Base-by-base conservation (phyloP, 1,140 invertebrate species). In the Dendrolimus kikuchii region DNA sequence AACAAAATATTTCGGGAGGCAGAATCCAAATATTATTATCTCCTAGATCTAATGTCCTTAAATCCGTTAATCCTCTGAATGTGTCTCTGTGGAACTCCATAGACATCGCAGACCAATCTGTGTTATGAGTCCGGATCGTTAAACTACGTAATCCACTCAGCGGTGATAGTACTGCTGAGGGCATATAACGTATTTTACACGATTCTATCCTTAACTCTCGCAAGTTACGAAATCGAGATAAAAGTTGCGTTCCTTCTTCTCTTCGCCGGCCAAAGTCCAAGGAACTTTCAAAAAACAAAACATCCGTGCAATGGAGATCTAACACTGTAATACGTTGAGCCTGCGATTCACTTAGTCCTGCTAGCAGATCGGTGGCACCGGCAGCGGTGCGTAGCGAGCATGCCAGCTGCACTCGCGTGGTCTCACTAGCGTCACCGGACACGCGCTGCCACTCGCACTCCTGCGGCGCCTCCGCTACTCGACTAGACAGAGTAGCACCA, bases 21-120 rank as follows among this genome's bases (percentile, higher is more conserved):
- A 95, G 79, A 7, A 90, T 92, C 92, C 93, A 94, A 51, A 96
- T 92, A 72, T 95, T 94, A 74, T 96, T 96, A 64, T 93, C 92
- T 36, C 91, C 91, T 5, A 96, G 85, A 82, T 96, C 93, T 51
- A 96, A 88, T 55, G 86, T 87, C 57, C 92, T 89, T 10, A 96
- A 82, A 66, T 93, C 89, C 3, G 89, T 88, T 8, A 95, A 81
- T 2, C 93, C 92, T 38, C 91, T 83, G 44, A 95, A 90, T 44
- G 92, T 92, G 63, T 93, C 92, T 4, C 90, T 83, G 66, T 93
- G 90, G 39, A 95, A 88, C 60, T 93, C 93, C 81, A 95, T 89
- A 5, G 92, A 91, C 89, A 94, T 93, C 40, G 92, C 91, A 2
- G 93, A 93, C 93, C 94, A 95, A 71, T 95, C 93, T 10, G 91